These are phyloP conservation scores for Amblyraja radiata DNA, from an alignment of 2,797 vertebrate species.

Conservation along the genomic window DNA sequence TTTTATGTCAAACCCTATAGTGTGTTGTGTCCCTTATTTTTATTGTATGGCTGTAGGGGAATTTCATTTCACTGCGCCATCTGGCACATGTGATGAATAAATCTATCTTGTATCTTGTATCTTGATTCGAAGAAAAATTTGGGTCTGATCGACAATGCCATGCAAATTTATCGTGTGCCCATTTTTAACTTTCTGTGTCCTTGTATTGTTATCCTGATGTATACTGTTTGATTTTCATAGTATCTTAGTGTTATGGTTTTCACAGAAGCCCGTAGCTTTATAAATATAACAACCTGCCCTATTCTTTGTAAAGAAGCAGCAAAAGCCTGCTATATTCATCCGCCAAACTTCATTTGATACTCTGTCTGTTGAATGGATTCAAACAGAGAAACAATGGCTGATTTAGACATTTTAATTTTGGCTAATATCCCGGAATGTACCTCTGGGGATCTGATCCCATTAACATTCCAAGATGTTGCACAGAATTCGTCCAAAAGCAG, in stretches of 20 bases:
- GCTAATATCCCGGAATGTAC: background rate
- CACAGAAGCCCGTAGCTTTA: too few species aligned
- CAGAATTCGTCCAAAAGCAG: background rate
- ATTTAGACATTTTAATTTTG: conserved; percentile 4
- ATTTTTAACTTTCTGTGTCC: background rate
- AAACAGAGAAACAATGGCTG: background rate
- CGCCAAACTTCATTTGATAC: background rate
- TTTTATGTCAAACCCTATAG: too few species aligned
- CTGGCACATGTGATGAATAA: too few species aligned
- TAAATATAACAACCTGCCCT: too few species aligned
- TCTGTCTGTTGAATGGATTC: background rate
- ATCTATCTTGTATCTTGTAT: too few species aligned
- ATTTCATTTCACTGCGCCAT: too few species aligned
- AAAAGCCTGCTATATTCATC: background rate
- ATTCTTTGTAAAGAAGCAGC: background rate
- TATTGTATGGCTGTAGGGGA: too few species aligned
- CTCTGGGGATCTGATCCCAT: background rate
- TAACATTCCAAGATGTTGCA: background rate
- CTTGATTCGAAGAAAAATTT: background rate
- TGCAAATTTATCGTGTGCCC: background rate
- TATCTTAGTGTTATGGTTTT: background rate
- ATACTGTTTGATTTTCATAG: background rate
- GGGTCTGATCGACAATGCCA: too few species aligned
- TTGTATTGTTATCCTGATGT: background rate
- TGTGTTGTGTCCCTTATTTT: too few species aligned